Conservation (phyloP, 2,888 invertebrate species). For the Thecophora atra region DNA sequence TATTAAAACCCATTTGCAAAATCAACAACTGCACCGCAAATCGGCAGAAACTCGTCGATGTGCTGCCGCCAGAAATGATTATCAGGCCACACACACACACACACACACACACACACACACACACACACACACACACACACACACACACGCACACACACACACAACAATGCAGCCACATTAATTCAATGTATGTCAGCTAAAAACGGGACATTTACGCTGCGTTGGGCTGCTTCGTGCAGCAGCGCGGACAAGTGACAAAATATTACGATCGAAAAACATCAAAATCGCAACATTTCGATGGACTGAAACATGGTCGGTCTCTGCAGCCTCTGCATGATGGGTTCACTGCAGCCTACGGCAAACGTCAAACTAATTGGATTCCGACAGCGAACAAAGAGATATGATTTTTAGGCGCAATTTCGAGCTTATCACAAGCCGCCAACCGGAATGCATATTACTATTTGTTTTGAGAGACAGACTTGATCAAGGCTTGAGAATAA, state of each 20-base stretch:
- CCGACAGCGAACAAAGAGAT: no score
- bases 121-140: neutral
- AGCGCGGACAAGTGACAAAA: constrained; percentile 22
- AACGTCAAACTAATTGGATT: constrained; percentile 14
- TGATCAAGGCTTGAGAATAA: no score
- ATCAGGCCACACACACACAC: neutral
- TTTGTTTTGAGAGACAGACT: no score
- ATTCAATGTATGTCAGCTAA: constrained; percentile 9
- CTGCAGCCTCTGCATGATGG: neutral
- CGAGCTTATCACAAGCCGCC: no score
- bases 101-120: neutral
- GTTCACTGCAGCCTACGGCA: neutral
- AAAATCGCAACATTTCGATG: neutral
- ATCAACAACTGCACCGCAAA: constrained; percentile 18
- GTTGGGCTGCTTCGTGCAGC: neutral
- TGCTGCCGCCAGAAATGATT: neutral
- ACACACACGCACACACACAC: neutral
- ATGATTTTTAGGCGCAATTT: no score
- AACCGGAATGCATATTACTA: no score
- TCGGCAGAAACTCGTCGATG: neutral
- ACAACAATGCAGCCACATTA: constrained; percentile 1
- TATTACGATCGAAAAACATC: constrained; percentile 14
- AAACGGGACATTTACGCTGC: neutral
- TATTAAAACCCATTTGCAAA: constrained; percentile 21
- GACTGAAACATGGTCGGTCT: neutral